Evolutionary conservation across 1,140 invertebrate species (phyloP).

Genomic region (Achatina immaculata): DNA sequence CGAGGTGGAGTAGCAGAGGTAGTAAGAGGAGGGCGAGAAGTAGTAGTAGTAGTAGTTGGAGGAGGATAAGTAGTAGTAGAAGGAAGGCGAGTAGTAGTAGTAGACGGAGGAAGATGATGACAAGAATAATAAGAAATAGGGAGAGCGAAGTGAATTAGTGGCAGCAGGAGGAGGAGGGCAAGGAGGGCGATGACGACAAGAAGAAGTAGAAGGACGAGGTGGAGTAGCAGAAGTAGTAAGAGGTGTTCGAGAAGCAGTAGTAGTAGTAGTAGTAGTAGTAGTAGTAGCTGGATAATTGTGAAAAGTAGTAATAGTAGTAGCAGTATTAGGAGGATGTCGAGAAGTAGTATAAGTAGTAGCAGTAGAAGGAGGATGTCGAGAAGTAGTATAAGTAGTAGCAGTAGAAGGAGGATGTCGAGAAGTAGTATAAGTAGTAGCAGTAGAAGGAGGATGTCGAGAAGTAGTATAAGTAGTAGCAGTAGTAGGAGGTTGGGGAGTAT

Average conservation of each 20-base stretch:
- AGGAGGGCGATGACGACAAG: too few relatives aligned
- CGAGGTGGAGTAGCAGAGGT: background rate
- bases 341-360: background rate
- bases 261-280: background rate
- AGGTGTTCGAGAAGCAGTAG: too few relatives aligned
- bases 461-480: too few relatives aligned
- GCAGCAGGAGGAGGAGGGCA: too few relatives aligned
- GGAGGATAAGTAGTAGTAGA: background rate
- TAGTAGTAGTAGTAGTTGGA: too few relatives aligned
- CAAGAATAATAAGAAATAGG: background rate
- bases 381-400: too few relatives aligned
- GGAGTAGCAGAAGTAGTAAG: background rate
- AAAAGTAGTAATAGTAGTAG: background rate
- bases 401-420: too few relatives aligned
- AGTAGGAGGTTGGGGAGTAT: too few relatives aligned
- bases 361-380: too few relatives aligned
- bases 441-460: background rate
- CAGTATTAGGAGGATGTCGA: background rate
- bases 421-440: background rate
- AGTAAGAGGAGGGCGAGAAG: background rate
- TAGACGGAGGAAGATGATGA: background rate
- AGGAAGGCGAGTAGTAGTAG: background rate
- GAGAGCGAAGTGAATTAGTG: background rate
- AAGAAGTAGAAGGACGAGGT: too few relatives aligned
- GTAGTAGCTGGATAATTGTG: background rate